Conservation (phyloP, 1,140 invertebrate species). For the Lordiphosa clarofinis region DNA sequence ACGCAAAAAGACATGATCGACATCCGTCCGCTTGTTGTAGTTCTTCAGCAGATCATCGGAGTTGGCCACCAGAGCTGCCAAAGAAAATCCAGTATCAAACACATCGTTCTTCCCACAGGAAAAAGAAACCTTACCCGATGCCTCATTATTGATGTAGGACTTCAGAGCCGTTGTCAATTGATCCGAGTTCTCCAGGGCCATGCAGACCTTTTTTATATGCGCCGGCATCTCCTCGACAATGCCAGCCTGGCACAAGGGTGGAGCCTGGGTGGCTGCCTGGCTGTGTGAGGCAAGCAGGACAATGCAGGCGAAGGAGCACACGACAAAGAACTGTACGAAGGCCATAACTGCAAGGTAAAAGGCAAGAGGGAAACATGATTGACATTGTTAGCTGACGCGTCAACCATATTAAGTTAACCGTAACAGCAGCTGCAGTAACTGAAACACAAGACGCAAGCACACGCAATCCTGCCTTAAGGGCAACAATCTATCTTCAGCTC, state of each 20-base stretch:
- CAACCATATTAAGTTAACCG: slow-evolving; percentile 32
- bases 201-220: slow-evolving; percentile 76
- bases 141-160: slow-evolving; percentile 76
- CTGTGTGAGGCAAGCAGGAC: slow-evolving; percentile 48
- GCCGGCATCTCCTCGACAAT: slow-evolving; percentile 75
- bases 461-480: slow-evolving; percentile 18
- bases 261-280: slow-evolving; percentile 37
- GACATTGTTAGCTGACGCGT: slow-evolving; percentile 24
- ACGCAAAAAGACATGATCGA: slow-evolving; percentile 88
- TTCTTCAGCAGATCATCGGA: slow-evolving; percentile 68
- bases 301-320: slow-evolving; percentile 44
- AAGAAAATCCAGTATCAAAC: slow-evolving; percentile 1
- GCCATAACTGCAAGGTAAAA: slow-evolving; percentile 57
- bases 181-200: slow-evolving; percentile 74
- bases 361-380: slow-evolving; percentile 15
- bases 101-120: too few relatives aligned
- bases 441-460: slow-evolving; percentile 1
- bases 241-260: slow-evolving; percentile 67
- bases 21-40: slow-evolving; percentile 86
- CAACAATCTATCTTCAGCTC: neutral
- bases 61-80: slow-evolving; percentile 63
- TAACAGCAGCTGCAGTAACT: slow-evolving; percentile 1
- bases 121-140: slow-evolving; percentile 56
- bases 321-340: slow-evolving; percentile 50
- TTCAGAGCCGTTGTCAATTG: slow-evolving; percentile 69